A percentile compares a stretch with the other conserved stretches of the same genome.
phyloP scores from a whole-genome alignment of 2,888 invertebrate species.

The Lumbricus terrestris region DNA sequence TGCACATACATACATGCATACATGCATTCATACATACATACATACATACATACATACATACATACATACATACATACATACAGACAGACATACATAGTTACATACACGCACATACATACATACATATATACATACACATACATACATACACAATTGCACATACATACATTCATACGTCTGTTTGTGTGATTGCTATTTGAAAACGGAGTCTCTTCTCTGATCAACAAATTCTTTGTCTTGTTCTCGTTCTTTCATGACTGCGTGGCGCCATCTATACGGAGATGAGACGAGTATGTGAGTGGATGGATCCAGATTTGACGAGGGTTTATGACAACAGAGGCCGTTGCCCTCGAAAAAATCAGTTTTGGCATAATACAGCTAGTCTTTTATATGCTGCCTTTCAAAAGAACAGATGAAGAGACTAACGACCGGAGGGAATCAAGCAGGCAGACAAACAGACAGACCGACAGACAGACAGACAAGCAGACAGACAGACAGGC shows the following conservation, averaged over 20 bases:
- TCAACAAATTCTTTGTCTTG: background rate
- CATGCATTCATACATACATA: background rate
- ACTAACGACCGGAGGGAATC: background rate
- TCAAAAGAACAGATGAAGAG: background rate
- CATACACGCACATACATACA: too few species aligned
- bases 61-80: too few species aligned
- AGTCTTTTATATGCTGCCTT: background rate
- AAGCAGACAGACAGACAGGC: background rate
- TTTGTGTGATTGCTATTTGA: background rate
- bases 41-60: too few species aligned
- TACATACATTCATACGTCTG: background rate
- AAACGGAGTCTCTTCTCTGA: background rate
- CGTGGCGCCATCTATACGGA: background rate
- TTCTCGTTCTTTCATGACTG: background rate
- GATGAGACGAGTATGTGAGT: background rate
- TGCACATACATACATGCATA: background rate
- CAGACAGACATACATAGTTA: too few species aligned
- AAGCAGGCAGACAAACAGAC: background rate
- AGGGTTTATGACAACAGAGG: too few species aligned
- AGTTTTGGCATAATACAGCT: too few species aligned
- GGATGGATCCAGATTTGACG: too few species aligned
- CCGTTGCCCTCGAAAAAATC: too few species aligned
- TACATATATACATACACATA: too few species aligned
- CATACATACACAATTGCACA: background rate
- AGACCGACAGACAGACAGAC: background rate